Percentiles rank a stretch among this genome's conserved stretches.
These are phyloP conservation scores for Ormyrus rosae DNA, from an alignment of 2,888 invertebrate species.

Conservation along the genomic window DNA sequence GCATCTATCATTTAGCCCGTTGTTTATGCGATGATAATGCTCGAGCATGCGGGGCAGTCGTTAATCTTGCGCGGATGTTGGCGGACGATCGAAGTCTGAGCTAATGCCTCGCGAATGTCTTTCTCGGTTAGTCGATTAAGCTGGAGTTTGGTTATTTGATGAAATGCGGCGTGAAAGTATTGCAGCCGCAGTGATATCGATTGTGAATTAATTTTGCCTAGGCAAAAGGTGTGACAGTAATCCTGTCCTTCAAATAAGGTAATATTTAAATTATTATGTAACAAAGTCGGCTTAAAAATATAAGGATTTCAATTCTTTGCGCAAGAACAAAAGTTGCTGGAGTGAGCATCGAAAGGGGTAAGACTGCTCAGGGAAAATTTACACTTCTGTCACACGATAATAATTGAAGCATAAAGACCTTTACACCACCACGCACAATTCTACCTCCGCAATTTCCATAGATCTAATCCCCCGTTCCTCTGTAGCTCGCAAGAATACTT, in stretches of 20 bases:
- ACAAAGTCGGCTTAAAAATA: too few species aligned
- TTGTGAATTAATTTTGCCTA: neutral
- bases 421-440: neutral
- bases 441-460: neutral
- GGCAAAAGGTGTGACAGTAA: too few species aligned
- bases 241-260: too few species aligned
- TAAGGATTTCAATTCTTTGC: too few species aligned
- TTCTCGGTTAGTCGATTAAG: too few species aligned
- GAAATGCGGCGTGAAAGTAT: too few species aligned
- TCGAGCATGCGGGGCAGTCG: neutral
- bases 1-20: conserved; percentile 35
- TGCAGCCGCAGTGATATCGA: neutral
- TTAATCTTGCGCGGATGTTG: neutral
- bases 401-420: conserved; percentile 22
- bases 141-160: too few species aligned
- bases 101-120: too few species aligned
- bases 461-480: conserved; percentile 9
- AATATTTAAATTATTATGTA: too few species aligned
- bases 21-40: conserved; percentile 20
- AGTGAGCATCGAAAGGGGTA: conserved; percentile 10
- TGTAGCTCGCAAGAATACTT: neutral
- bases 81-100: too few species aligned
- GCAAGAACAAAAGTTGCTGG: too few species aligned
- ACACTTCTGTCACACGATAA: conserved; percentile 11
- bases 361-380: conserved; percentile 19